These are phyloP conservation scores for Dryobota labecula DNA, from an alignment of 2,888 invertebrate genomes.

Conservation along the genomic window DNA sequence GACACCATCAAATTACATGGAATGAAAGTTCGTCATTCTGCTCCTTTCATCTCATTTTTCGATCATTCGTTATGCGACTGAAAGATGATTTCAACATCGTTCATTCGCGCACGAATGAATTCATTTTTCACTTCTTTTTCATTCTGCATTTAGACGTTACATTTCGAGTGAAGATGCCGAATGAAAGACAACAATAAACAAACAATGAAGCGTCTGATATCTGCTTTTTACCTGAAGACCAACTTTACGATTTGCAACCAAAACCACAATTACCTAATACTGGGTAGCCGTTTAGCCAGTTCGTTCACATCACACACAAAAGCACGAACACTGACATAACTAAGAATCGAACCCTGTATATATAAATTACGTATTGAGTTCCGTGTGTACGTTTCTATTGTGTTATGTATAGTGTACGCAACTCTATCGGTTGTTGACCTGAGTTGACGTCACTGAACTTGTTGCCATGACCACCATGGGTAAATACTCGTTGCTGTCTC, in stretches of 20 bases:
- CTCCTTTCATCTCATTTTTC: neutral
- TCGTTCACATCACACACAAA: slow-evolving; percentile 30
- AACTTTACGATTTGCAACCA: neutral
- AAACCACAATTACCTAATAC: slow-evolving; percentile 10
- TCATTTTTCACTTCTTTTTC: no score
- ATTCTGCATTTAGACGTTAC: neutral
- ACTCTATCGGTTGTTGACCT: slow-evolving; percentile 53
- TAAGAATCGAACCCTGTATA: slow-evolving; percentile 42
- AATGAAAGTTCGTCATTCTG: neutral
- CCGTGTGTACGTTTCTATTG: slow-evolving; percentile 49
- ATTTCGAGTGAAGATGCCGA: no score
- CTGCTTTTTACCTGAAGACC: neutral
- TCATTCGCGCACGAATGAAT: no score
- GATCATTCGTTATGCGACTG: neutral
- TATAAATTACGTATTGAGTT: slow-evolving; percentile 52
- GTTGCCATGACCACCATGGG: slow-evolving; percentile 39
- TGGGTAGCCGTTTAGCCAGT: slow-evolving; percentile 22
- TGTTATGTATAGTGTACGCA: slow-evolving; percentile 37
- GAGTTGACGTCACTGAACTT: slow-evolving; percentile 47
- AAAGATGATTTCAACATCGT: neutral
- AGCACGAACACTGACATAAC: slow-evolving; percentile 42
- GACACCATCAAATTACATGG: neutral
- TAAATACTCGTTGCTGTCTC: no score
- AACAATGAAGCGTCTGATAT: neutral
- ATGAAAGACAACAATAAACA: neutral